Base-by-base conservation (phyloP, 1,140 invertebrate species). In the Drosophila melanogaster region DNA sequence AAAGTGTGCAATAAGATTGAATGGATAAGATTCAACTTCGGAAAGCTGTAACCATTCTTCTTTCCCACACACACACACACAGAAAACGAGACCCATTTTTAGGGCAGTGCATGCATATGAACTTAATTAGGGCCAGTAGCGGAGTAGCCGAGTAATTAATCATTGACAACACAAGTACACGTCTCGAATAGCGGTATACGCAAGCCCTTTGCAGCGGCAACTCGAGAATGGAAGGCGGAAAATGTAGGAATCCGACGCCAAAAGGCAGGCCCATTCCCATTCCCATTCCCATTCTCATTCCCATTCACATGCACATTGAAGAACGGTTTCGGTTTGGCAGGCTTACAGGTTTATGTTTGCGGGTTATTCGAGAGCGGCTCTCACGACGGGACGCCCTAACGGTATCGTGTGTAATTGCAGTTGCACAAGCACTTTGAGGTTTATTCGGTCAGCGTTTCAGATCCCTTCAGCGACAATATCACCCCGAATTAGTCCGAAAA, bases 321-420 rank as follows among this genome's bases (percentile, higher is more conserved):
- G 46, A 84, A 84, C 81, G 77, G 81, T 76, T 22, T 22, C 19
- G 19, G 19, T 22, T 22, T 75, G 56, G 79, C 75, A 84, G 80
- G 78, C 71, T 58, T 12, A 38, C 37, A 14, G 37, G 37, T 76
- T 75, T 62, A 79, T 12, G 37, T 76, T 75, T 59, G 75, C 75
- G 79, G 76, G 78, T 71, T 58, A 77, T 77, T 65, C 38, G 64
- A 70, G 67, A 71, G 62, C 41, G 59, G 58, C 83, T 57, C 49
- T 67, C 64, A 67, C 72, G 56, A 40, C 41, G 41, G 66, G 70
- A 70, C 80, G 65, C 64, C 80, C 71, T 86, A 86, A 86, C 81
- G 81, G 81, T 87, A 86, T 54, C 70, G 79, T 86, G 81, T 86
- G 81, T 86, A 81, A 76, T 79, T 86, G 83, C 75, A 87, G 79